Evolutionary conservation across 2,797 vertebrate genomes (phyloP), one percentile per base, ranked within the genome.

Genomic region (Danio tinwini): DNA sequence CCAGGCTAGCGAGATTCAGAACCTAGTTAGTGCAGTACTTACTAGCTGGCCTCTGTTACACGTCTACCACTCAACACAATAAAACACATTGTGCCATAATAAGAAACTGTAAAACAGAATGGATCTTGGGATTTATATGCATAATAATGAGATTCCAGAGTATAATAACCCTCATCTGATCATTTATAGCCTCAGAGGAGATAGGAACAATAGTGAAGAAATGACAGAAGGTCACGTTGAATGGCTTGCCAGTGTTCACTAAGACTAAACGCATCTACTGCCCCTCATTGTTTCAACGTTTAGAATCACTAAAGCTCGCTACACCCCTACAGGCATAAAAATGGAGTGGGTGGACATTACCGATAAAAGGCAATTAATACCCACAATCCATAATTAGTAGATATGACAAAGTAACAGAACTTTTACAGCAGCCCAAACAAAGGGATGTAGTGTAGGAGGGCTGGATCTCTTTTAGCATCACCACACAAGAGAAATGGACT

Each of bases 291-390:
- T 67, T 68, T 11, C 21, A 19, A 14, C 21, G 2, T 68, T 77
- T 53, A 50, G 42, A 74, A 16, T 61, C 71, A 49, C 19, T 17
- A 71, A 56, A 55, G 8, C 52, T 65, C 49, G 19, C 61, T 39
- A 50, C 5, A 78, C 29, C 55, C 64, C 55, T 59, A 47, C 21
- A 49, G 49, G 21, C 69, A 77, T 13, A 52, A 56, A 75, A 81
- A 19, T 17, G 16, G 40, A 81, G 53, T 44, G 9, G 42, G 69
- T 74, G 76, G 76, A 71, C 78, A 71, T 70, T 44, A 52, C 45
- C 17, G 67, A 79, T 71, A 81, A 82, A 77, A 82, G 74, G 52
- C 69, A 72, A 71, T 76, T 72, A 81, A 53, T 49, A 75, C 56
- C 39, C 10, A 1, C 47, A 76, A 82, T 74, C 63, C 45, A 40